Conservation (phyloP, 2,888 invertebrate genomes). For the Sarcophaga subvicina region DNA sequence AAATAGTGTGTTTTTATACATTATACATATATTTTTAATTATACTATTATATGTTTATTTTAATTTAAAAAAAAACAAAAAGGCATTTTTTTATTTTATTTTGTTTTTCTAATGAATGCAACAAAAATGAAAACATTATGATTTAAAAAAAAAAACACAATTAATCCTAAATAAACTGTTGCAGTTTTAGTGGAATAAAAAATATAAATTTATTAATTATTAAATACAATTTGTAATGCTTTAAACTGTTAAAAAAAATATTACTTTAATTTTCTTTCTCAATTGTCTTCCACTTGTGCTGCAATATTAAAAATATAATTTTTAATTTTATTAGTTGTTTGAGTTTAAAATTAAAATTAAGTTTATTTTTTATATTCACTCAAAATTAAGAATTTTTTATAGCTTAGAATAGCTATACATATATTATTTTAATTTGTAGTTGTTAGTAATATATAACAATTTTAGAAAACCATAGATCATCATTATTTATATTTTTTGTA, state of each 20-base stretch:
- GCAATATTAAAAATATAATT: slow-evolving; percentile 74
- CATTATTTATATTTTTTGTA: slow-evolving; percentile 55
- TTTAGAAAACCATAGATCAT: slow-evolving; percentile 64
- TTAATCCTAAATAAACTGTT: slow-evolving; percentile 63
- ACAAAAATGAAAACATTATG: slow-evolving; percentile 2
- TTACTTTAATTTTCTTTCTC: slow-evolving; percentile 49
- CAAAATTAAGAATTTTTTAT: slow-evolving; percentile 44
- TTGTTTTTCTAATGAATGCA: neutral
- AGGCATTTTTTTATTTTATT: slow-evolving; percentile 38
- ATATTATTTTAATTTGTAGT: slow-evolving; percentile 59
- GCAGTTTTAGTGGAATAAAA: slow-evolving; percentile 70
- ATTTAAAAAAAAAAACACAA: slow-evolving; percentile 42
- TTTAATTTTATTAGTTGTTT: slow-evolving; percentile 61
- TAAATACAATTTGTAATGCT: slow-evolving; percentile 49
- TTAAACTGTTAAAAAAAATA: slow-evolving; percentile 54
- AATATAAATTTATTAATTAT: slow-evolving; percentile 45
- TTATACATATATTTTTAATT: neutral
- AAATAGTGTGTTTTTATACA: slow-evolving; percentile 19
- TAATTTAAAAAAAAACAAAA: slow-evolving; percentile 19
- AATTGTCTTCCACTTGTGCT: slow-evolving; percentile 79
- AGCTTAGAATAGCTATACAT: slow-evolving; percentile 27
- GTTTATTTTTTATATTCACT: slow-evolving; percentile 39
- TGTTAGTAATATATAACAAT: slow-evolving; percentile 52
- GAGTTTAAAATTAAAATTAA: slow-evolving; percentile 32
- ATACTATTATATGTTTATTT: neutral